Conservation (phyloP, 2,888 invertebrate genomes). For the Rosalia funebris region DNA sequence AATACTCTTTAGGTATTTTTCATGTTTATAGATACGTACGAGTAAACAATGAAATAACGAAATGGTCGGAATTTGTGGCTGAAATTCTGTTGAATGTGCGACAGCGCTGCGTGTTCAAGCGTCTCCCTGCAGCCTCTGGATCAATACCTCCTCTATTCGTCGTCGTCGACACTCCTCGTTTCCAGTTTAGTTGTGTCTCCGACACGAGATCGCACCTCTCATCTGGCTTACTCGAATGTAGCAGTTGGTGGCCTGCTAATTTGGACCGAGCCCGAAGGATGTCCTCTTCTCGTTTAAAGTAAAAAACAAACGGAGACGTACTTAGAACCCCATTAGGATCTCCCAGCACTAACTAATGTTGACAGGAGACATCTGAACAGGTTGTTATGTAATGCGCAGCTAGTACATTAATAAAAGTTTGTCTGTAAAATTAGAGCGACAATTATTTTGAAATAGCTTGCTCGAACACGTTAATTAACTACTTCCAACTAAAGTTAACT, state of each 20-base stretch:
- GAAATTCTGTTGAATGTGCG: conserved; percentile 45
- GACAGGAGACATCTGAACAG: no score
- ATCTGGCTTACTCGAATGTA: conserved; percentile 15
- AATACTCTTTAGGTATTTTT: background rate
- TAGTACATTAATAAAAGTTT: no score
- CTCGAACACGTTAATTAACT: no score
- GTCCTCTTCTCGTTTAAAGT: conserved; percentile 1
- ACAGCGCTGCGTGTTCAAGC: conserved; percentile 49
- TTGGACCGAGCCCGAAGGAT: conserved; percentile 6
- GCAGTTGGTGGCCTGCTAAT: conserved; percentile 8
- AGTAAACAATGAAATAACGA: conserved; percentile 13
- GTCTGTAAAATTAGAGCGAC: no score
- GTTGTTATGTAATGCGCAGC: no score
- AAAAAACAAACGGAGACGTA: no score
- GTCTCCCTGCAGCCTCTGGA: conserved; percentile 52
- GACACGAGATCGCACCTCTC: conserved; percentile 19
- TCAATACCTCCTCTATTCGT: conserved; percentile 49
- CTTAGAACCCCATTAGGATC: no score
- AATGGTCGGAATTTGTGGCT: conserved; percentile 34
- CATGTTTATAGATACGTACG: background rate
- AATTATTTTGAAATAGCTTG: no score
- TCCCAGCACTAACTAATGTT: no score
- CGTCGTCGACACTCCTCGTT: conserved; percentile 35
- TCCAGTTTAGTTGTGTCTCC: conserved; percentile 18
- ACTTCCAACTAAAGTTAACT: no score